These are phyloP conservation scores for Whitmania pigra DNA, from an alignment of 1,140 invertebrate species.

Conservation along the genomic window DNA sequence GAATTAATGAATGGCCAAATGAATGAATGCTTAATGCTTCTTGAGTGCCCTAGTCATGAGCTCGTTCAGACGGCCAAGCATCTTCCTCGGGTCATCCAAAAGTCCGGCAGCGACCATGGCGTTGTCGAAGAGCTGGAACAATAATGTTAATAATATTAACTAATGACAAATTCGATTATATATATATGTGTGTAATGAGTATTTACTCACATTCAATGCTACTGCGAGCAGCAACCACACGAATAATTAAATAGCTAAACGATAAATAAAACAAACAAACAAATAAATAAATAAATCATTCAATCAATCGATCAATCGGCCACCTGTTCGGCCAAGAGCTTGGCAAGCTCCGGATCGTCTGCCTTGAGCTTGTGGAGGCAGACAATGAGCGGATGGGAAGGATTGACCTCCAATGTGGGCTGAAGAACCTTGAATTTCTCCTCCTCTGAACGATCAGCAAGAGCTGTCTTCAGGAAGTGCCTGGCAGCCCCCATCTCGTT, in stretches of 20 bases:
- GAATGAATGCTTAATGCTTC: conserved; percentile 24
- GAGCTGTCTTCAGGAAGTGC: conserved; percentile 80
- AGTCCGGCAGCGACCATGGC: conserved; percentile 87
- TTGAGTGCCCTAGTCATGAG: conserved; percentile 69
- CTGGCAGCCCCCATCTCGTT: conserved; percentile 88
- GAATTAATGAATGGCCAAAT: background rate
- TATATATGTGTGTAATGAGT: no score
- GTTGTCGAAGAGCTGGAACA: conserved; percentile 68
- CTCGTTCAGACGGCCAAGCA: conserved; percentile 72
- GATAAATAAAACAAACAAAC: background rate
- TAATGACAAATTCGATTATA: background rate
- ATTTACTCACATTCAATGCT: background rate
- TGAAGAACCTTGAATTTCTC: conserved; percentile 71
- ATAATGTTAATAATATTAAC: conserved; percentile 19
- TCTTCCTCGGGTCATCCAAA: conserved; percentile 73
- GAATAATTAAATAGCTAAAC: background rate
- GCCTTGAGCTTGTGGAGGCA: conserved; percentile 64
- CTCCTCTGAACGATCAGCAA: conserved; percentile 68
- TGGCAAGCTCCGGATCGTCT: conserved; percentile 63
- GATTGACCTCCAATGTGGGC: conserved; percentile 83
- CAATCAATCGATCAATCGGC: background rate
- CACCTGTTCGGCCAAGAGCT: conserved; percentile 72
- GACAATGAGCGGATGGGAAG: conserved; percentile 79
- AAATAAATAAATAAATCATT: no score
- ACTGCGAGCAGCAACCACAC: background rate